phyloP scores from a whole-genome alignment of 2,797 vertebrate genomes.

The Sebastes nivosus region DNA sequence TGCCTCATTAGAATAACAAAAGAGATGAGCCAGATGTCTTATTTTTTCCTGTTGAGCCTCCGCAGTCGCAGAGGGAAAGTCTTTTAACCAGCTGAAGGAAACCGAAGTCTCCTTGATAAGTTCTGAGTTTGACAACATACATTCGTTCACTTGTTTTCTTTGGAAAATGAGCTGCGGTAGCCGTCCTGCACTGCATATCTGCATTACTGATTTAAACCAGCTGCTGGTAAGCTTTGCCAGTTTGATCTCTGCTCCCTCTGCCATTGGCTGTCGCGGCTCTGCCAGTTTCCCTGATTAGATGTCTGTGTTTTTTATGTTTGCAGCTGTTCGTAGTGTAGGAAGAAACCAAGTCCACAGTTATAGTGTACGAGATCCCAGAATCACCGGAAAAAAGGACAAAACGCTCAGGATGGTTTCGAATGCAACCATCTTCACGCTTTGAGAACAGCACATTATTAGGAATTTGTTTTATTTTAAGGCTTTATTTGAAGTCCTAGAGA shows the following conservation, averaged over 20 bases:
- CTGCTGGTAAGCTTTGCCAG: conserved; percentile 54
- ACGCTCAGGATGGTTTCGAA: conserved; percentile 16
- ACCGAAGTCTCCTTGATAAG: neutral
- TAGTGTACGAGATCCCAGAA: conserved; percentile 1
- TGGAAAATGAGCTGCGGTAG: conserved; percentile 27
- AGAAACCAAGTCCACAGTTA: conserved; percentile 10
- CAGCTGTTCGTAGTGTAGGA: conserved; percentile 53
- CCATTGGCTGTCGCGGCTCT: conserved; percentile 40
- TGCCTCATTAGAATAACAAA: conserved; percentile 31
- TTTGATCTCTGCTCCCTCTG: conserved; percentile 52
- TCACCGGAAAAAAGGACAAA: conserved; percentile 26
- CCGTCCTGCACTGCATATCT: conserved; percentile 31
- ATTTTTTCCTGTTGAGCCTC: neutral
- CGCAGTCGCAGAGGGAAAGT: neutral
- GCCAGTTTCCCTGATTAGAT: conserved; percentile 55
- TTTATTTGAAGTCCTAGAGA: neutral
- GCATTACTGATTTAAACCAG: conserved; percentile 65
- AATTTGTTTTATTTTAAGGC: neutral
- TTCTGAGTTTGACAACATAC: neutral
- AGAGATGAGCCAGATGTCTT: conserved; percentile 3
- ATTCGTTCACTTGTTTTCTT: conserved; percentile 13
- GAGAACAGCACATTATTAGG: neutral
- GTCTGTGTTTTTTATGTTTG: conserved; percentile 51
- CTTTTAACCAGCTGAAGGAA: conserved; percentile 12
- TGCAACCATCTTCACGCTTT: neutral